These are phyloP conservation scores for Lepisosteus oculatus DNA, from an alignment of 2,113 vertebrate genomes.

Conservation along the genomic window DNA sequence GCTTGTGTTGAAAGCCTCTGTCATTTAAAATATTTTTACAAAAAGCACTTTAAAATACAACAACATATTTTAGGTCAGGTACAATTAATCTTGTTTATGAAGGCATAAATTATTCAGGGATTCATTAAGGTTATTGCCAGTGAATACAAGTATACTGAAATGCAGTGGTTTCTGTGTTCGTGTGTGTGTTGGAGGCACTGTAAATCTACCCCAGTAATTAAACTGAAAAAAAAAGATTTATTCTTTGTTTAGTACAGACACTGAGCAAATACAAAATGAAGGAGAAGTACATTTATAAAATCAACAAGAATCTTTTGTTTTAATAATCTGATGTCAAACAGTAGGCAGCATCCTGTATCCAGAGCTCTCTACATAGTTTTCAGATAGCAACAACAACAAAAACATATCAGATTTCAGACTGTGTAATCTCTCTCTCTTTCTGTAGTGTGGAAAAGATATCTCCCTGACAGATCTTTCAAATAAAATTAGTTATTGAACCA, in stretches of 20 bases:
- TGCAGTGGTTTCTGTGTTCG: constrained; percentile 31
- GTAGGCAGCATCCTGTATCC: neutral
- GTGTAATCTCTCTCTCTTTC: too few species aligned
- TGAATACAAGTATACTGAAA: constrained; percentile 53
- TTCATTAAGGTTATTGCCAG: constrained; percentile 63
- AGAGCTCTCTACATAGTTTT: neutral
- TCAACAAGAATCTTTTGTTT: constrained; percentile 22
- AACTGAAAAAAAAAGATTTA: constrained; percentile 40
- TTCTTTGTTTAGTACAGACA: constrained; percentile 31
- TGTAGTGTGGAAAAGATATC: neutral
- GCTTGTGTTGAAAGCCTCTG: constrained; percentile 65
- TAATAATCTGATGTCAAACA: neutral
- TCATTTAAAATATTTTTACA: constrained; percentile 59
- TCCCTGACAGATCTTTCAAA: neutral
- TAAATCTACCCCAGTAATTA: constrained; percentile 45
- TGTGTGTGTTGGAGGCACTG: constrained; percentile 14
- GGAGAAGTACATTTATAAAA: constrained; percentile 18
- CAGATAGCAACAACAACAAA: neutral
- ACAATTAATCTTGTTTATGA: constrained; percentile 59
- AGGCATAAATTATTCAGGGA: constrained; percentile 52
- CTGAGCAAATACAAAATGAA: constrained; percentile 26
- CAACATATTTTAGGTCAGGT: constrained; percentile 45
- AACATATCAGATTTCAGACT: neutral
- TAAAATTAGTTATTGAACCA: neutral
- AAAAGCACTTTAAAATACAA: constrained; percentile 63